Percentiles rank a stretch among this genome's conserved stretches.
phyloP scores from a whole-genome alignment of 1,140 invertebrate species.

The Helicoverpa zea region DNA sequence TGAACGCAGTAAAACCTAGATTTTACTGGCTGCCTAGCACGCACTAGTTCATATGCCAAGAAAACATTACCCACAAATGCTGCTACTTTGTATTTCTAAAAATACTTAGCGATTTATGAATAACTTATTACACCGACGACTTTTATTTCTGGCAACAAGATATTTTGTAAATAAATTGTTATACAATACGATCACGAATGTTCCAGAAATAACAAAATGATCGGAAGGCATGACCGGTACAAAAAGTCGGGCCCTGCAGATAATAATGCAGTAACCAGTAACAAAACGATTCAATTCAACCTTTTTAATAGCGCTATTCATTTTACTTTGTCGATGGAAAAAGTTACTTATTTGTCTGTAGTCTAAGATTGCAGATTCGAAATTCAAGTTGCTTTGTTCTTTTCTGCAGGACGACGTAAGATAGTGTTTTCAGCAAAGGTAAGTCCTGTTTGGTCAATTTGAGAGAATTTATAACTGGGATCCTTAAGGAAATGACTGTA shows the following conservation, averaged over 20 bases:
- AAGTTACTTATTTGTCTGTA: conserved; percentile 6
- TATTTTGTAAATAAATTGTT: conserved; percentile 37
- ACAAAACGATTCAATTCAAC: conserved; percentile 27
- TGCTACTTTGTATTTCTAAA: neutral
- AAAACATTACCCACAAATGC: conserved; percentile 6
- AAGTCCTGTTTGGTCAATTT: too few relatives aligned
- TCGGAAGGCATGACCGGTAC: conserved; percentile 20
- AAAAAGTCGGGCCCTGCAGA: conserved; percentile 6
- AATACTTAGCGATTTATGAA: neutral
- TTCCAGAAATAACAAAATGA: conserved; percentile 17
- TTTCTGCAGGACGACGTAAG: too few relatives aligned
- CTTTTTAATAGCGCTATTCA: conserved; percentile 22
- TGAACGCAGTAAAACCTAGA: too few relatives aligned
- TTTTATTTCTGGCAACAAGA: conserved; percentile 12
- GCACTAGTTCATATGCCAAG: conserved; percentile 3
- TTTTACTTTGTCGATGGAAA: conserved; percentile 9
- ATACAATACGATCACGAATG: conserved; percentile 33
- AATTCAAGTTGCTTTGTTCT: too few relatives aligned
- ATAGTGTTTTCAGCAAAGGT: too few relatives aligned
- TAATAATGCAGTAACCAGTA: conserved; percentile 4
- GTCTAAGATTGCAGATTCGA: too few relatives aligned
- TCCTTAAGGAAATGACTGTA: too few relatives aligned
- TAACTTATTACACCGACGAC: neutral
- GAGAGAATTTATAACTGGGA: too few relatives aligned
- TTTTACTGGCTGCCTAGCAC: too few relatives aligned